phyloP scores from a whole-genome alignment of 2,888 invertebrate species.

The Arge pagana region DNA sequence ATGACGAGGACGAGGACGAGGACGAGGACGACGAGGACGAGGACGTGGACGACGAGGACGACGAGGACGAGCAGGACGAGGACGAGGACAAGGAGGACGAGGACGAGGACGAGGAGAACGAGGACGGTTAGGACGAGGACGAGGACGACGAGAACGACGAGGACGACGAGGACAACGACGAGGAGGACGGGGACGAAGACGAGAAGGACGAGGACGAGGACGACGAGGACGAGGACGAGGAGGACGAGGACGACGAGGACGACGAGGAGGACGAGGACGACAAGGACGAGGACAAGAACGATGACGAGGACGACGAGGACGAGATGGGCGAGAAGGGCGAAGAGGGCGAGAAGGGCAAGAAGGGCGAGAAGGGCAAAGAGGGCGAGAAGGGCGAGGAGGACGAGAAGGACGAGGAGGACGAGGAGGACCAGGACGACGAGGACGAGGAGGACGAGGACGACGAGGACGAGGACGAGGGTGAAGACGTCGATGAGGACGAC shows the following conservation, averaged over 20 bases:
- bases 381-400: neutral
- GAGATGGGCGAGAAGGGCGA: no score
- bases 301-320: neutral
- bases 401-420: slow-evolving; percentile 3
- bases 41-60: neutral
- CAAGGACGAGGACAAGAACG: neutral
- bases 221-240: neutral
- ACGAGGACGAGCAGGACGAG: neutral
- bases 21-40: neutral
- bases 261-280: neutral
- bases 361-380: no score
- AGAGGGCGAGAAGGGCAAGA: no score
- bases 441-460: neutral
- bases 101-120: no score
- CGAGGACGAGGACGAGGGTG: neutral
- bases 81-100: no score
- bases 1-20: neutral
- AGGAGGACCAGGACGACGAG: neutral
- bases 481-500: no score
- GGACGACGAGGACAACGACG: no score
- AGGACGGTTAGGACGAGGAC: neutral
- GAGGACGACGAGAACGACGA: neutral
- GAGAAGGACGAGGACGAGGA: no score
- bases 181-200: no score
- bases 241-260: neutral